Conservation (phyloP, 2,113 vertebrate species). For the Phylloscopus trochiloides region DNA sequence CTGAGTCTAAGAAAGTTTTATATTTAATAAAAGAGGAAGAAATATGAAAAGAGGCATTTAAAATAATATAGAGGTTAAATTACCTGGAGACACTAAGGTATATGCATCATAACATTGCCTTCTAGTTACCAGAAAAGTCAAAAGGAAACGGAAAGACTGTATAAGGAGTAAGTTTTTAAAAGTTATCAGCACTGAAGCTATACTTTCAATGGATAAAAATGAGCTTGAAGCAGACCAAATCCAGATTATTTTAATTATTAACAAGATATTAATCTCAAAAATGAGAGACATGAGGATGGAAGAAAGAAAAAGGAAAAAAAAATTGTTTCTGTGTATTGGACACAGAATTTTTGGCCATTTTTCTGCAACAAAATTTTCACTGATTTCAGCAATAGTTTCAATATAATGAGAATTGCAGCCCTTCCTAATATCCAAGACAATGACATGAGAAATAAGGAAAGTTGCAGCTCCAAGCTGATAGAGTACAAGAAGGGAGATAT, state of each 20-base stretch:
- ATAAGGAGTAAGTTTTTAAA: background rate
- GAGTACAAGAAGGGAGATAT: background rate
- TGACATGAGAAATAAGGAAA: background rate
- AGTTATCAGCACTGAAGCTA: background rate
- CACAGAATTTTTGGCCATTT: background rate
- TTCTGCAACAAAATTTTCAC: background rate
- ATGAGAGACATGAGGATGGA: background rate
- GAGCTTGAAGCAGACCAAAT: background rate
- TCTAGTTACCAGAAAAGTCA: background rate
- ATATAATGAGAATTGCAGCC: background rate
- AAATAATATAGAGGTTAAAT: background rate
- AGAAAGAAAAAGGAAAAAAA: background rate
- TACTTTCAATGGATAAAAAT: background rate
- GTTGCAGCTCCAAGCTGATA: background rate
- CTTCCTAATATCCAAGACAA: background rate
- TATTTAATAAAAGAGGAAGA: background rate
- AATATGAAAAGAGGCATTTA: background rate
- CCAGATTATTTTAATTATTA: background rate
- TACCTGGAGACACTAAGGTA: background rate
- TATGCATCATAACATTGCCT: background rate
- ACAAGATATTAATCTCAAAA: background rate
- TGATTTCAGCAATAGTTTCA: background rate
- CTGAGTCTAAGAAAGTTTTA: background rate
- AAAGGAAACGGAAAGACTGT: background rate
- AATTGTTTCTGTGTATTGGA: background rate